phyloP scores from a whole-genome alignment of 2,888 invertebrate species.

The Agonopterix arenella region DNA sequence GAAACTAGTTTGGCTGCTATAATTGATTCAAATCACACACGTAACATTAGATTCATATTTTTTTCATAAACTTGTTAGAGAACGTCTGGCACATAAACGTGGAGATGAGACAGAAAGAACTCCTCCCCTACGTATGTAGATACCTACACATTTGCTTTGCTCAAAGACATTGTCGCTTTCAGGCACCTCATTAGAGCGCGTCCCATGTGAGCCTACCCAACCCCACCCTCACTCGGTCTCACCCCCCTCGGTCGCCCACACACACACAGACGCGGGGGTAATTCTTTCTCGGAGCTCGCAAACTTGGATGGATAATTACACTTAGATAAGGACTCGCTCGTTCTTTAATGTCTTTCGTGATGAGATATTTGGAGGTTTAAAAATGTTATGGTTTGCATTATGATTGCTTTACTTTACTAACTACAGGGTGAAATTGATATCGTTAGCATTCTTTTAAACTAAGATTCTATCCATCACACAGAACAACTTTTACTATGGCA shows the following conservation, averaged over 20 bases:
- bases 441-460: no score
- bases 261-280: constrained; percentile 46
- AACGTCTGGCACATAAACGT: constrained; percentile 26
- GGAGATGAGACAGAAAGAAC: constrained; percentile 40
- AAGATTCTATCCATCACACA: no score
- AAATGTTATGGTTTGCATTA: not conserved
- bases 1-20: no score
- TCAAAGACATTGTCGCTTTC: constrained; percentile 77
- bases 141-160: constrained; percentile 74
- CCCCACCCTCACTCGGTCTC: constrained; percentile 20
- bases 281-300: constrained; percentile 71
- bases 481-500: no score
- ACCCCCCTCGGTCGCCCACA: constrained; percentile 14
- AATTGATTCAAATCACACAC: no score
- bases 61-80: constrained; percentile 9
- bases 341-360: constrained; percentile 34
- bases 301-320: constrained; percentile 73
- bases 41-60: constrained; percentile 4
- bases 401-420: not conserved
- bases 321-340: constrained; percentile 61
- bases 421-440: no score
- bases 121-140: constrained; percentile 64
- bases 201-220: constrained; percentile 72
- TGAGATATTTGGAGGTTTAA: constrained; percentile 7
- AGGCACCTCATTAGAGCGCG: constrained; percentile 77